A percentile compares a stretch with the other conserved stretches of the same genome.
These are phyloP conservation scores for Lipophrys pholis DNA, from an alignment of 2,113 vertebrate species.

Conservation along the genomic window DNA sequence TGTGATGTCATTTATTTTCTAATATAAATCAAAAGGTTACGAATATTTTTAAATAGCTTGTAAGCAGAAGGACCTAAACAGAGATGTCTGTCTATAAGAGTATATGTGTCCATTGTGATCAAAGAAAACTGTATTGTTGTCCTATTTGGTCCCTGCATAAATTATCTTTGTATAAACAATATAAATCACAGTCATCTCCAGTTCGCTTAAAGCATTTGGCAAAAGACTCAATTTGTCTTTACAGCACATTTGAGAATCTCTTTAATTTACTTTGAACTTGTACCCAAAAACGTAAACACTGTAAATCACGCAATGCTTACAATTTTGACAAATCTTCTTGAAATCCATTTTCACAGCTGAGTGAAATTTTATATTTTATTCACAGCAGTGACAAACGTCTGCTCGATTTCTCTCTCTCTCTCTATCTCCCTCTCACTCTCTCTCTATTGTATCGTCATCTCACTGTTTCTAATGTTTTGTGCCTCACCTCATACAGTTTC, in stretches of 20 bases:
- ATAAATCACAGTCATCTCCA: constrained; percentile 9
- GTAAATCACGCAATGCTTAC: constrained; percentile 12
- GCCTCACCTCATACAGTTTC: constrained; percentile 10
- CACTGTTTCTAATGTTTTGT: constrained; percentile 18
- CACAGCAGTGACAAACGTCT: background rate
- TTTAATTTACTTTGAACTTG: constrained; percentile 15
- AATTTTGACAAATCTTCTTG: background rate
- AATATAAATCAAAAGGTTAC: too few relatives aligned
- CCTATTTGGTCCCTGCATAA: constrained; percentile 7
- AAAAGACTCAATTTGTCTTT: constrained; percentile 19
- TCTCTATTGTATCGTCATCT: background rate
- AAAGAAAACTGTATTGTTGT: constrained; percentile 8
- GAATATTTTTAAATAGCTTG: constrained; percentile 9
- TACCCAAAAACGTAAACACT: constrained; percentile 17
- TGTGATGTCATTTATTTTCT: too few relatives aligned
- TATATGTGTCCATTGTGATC: background rate
- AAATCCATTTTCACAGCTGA: constrained; percentile 7
- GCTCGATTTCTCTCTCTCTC: too few relatives aligned
- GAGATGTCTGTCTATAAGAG: background rate
- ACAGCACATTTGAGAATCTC: constrained; percentile 9
- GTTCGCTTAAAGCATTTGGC: constrained; percentile 1
- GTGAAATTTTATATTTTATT: background rate
- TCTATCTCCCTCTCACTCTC: background rate
- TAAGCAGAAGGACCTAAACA: background rate
- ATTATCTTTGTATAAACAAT: constrained; percentile 5